Evolutionary conservation across 2,797 vertebrate genomes (phyloP).

Genomic region (Enteromius viviparus): DNA sequence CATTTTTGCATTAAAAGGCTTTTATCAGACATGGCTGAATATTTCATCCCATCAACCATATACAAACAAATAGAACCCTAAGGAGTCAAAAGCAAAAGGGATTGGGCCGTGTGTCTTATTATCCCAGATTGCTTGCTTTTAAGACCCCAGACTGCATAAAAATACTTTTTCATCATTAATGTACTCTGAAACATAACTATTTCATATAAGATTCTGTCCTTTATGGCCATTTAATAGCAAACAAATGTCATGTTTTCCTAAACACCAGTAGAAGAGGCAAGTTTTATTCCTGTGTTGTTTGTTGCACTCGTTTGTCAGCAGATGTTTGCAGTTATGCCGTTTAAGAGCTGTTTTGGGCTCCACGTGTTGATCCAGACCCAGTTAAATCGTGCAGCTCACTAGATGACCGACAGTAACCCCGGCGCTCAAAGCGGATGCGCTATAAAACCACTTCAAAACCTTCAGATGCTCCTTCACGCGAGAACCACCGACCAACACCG

Average conservation of each 20-base stretch:
- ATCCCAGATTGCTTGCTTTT: neutral
- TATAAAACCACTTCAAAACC: constrained; percentile 58
- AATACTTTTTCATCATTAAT: neutral
- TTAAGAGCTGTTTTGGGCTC: constrained; percentile 58
- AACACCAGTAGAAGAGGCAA: neutral
- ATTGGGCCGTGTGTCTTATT: neutral
- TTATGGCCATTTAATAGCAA: neutral
- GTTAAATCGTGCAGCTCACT: constrained; percentile 27
- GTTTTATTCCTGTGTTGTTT: neutral
- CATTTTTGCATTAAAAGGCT: neutral
- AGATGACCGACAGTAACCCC: constrained; percentile 68
- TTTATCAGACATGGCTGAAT: neutral
- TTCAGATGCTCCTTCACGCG: constrained; percentile 55
- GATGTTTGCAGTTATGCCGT: constrained; percentile 33
- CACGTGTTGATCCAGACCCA: constrained; percentile 54
- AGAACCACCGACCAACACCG: neutral
- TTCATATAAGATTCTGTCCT: neutral
- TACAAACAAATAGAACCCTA: neutral
- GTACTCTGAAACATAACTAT: neutral
- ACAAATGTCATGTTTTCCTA: neutral
- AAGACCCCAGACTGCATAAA: neutral
- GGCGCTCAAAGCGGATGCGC: constrained; percentile 47
- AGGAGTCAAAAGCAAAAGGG: neutral
- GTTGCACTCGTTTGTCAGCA: neutral
- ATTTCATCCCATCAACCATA: neutral